Conservation (phyloP, 2,888 invertebrate species). For the Lasioglossum marginatum region DNA sequence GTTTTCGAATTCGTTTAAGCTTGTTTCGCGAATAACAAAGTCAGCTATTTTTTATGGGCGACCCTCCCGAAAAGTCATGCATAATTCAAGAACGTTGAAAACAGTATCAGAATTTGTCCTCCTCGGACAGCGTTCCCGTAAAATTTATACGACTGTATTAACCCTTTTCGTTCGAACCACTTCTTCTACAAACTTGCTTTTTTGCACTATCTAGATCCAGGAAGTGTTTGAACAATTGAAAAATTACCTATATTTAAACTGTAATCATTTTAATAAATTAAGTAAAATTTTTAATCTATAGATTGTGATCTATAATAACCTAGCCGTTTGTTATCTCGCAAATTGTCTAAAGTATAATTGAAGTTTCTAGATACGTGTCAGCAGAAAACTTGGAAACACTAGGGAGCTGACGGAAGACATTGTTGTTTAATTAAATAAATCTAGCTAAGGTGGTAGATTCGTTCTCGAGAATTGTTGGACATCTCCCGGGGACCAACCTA, state of each 20-base stretch:
- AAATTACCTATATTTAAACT: not conserved
- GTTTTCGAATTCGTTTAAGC: not conserved
- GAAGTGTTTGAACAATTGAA: not conserved
- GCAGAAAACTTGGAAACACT: not conserved
- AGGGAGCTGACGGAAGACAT: not conserved
- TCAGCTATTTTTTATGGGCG: constrained; percentile 4
- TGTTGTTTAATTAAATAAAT: constrained; percentile 14
- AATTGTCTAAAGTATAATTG: no score
- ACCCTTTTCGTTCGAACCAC: not conserved
- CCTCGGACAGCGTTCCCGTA: constrained; percentile 9
- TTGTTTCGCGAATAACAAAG: not conserved
- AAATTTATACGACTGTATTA: constrained; percentile 51
- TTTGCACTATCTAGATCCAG: not conserved
- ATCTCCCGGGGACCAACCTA: not conserved
- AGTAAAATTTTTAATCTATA: no score
- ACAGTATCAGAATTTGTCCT: constrained; percentile 19
- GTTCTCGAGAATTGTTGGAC: not conserved
- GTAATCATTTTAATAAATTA: no score
- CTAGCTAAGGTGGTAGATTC: not conserved
- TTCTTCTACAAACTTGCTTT: not conserved
- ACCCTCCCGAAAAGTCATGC: constrained; percentile 48
- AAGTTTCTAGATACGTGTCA: not conserved
- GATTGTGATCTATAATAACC: no score
- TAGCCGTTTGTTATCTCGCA: no score
- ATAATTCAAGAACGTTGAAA: constrained; percentile 62